phyloP scores from a whole-genome alignment of 1,140 invertebrate genomes.

The Zophobas morio region DNA sequence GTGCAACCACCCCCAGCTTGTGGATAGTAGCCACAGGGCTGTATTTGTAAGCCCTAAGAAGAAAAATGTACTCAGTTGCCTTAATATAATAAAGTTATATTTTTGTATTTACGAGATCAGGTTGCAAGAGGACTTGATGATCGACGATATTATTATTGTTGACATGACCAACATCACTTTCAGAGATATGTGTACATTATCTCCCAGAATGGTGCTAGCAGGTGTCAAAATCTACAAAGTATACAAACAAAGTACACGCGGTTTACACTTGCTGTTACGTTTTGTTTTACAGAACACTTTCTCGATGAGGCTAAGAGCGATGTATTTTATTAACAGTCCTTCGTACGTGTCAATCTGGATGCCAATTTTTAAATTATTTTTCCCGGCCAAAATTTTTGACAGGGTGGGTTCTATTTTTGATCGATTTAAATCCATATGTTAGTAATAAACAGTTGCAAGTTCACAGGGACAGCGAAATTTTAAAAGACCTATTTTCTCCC shows the following conservation, averaged over 20 bases:
- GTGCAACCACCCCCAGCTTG: no score
- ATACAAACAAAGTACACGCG: neutral
- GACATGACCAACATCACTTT: constrained; percentile 1
- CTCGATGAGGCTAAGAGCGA: neutral
- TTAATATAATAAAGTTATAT: neutral
- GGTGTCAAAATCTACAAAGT: neutral
- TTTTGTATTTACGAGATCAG: neutral
- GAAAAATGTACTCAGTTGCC: neutral
- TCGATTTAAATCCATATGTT: no score
- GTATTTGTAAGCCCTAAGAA: neutral
- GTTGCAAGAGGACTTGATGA: neutral
- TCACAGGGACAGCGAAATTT: neutral
- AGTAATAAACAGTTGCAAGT: constrained; percentile 3
- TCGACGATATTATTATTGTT: neutral
- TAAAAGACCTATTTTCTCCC: constrained; percentile 15
- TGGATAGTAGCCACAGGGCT: neutral
- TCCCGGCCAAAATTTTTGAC: constrained; percentile 4
- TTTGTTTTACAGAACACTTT: neutral
- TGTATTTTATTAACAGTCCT: constrained; percentile 15
- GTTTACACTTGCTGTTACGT: neutral
- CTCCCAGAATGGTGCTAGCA: neutral
- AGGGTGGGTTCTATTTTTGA: neutral
- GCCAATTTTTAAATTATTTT: neutral
- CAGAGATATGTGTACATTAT: neutral
- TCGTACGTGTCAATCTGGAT: neutral